Evolutionary conservation across 2,113 vertebrate genomes (phyloP).

Genomic region (Melanotaenia duboulayi): DNA sequence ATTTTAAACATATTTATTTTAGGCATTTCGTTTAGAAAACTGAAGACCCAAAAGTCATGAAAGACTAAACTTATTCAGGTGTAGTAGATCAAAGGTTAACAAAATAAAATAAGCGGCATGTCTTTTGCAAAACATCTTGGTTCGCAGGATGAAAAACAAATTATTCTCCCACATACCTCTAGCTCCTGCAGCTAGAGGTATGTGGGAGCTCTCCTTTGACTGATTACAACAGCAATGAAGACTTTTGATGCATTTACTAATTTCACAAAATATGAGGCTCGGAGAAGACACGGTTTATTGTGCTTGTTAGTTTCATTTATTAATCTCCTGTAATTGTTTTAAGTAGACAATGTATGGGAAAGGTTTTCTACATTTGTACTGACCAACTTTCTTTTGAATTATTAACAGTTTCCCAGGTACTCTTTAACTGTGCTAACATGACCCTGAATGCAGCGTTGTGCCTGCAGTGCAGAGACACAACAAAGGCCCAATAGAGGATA

Average conservation of each 20-base stretch:
- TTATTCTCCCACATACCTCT: background rate
- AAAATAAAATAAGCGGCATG: too few relatives aligned
- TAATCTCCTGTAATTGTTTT: background rate
- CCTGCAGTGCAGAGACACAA: constrained; percentile 29
- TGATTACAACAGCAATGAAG: background rate
- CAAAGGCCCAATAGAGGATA: constrained; percentile 49
- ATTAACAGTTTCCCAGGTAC: background rate
- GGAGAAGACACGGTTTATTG: background rate
- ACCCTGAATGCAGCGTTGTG: constrained; percentile 26
- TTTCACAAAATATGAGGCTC: background rate
- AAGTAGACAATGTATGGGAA: background rate
- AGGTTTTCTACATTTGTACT: background rate
- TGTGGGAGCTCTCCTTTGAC: background rate
- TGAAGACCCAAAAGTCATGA: too few relatives aligned
- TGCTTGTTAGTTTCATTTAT: background rate
- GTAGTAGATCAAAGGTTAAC: background rate
- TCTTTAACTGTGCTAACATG: constrained; percentile 10
- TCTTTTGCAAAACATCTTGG: background rate
- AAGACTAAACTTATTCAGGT: too few relatives aligned
- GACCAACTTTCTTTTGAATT: background rate
- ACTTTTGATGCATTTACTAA: background rate
- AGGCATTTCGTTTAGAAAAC: too few relatives aligned
- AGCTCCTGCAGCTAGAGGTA: too few relatives aligned
- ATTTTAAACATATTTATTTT: too few relatives aligned
- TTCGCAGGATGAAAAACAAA: background rate